Evolutionary conservation across 2,797 vertebrate genomes (phyloP).

Genomic region (Cuniculus paca): DNA sequence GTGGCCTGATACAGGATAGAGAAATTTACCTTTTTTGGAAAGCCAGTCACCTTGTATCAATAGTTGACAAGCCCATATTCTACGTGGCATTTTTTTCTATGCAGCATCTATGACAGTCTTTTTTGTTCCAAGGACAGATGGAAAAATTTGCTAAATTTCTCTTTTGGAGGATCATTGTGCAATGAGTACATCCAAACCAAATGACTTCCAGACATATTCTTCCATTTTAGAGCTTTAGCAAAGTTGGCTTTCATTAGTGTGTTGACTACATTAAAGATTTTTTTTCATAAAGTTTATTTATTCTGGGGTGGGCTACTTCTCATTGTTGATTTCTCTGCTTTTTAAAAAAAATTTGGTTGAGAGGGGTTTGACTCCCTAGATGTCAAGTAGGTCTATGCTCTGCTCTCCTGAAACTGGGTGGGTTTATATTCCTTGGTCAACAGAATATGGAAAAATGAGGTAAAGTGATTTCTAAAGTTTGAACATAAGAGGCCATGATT

Average conservation of each 20-base stretch:
- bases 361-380: not conserved
- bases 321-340: not conserved
- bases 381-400: not conserved
- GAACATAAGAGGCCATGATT: not conserved
- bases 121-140: not conserved
- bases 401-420: not conserved
- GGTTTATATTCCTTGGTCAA: not conserved
- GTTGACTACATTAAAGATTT: not conserved
- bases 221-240: conserved; percentile 26
- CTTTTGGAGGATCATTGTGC: conserved; percentile 22
- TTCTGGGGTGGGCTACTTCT: not conserved
- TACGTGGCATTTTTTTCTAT: not conserved
- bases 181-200: not conserved
- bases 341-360: not conserved
- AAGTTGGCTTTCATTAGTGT: conserved; percentile 24
- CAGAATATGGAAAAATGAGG: not conserved
- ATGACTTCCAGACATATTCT: not conserved
- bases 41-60: not conserved
- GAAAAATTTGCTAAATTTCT: conserved; percentile 2
- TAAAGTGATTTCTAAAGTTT: not conserved
- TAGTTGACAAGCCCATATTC: not conserved
- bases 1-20: not conserved
- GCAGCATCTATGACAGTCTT: not conserved
- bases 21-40: not conserved
- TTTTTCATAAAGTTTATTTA: not conserved